phyloP scores from a whole-genome alignment of 2,797 vertebrate genomes.

The Coregonus ussuriensis region DNA sequence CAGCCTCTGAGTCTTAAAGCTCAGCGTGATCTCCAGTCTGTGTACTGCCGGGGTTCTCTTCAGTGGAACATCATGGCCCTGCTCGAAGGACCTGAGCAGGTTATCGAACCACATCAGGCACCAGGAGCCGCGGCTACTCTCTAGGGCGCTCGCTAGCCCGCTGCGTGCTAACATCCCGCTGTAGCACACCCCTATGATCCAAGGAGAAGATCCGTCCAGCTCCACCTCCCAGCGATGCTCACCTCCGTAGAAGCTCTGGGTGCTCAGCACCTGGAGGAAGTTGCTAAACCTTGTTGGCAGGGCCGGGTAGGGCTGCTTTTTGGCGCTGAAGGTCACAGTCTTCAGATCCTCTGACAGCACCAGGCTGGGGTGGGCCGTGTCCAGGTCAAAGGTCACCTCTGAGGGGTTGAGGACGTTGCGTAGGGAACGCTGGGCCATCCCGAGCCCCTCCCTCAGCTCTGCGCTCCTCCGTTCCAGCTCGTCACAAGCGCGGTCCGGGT shows the following conservation, averaged over 20 bases:
- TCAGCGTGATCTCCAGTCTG: conserved; percentile 71
- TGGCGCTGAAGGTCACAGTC: conserved; percentile 64
- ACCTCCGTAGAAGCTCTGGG: conserved; percentile 73
- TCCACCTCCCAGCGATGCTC: conserved; percentile 74
- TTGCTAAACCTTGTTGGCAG: conserved; percentile 68
- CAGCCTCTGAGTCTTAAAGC: conserved; percentile 67
- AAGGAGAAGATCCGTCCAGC: conserved; percentile 66
- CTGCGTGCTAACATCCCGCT: conserved; percentile 53
- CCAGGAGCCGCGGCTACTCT: conserved; percentile 74
- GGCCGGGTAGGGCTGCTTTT: conserved; percentile 62
- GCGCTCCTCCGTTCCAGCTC: conserved; percentile 63
- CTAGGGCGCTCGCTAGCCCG: conserved; percentile 72
- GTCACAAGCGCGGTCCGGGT: conserved; percentile 42
- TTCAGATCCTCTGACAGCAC: conserved; percentile 75
- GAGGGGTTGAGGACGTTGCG: conserved; percentile 72
- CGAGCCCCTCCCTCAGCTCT: conserved; percentile 59
- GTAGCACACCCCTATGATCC: conserved; percentile 75
- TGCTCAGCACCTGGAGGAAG: conserved; percentile 75
- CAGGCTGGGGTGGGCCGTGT: conserved; percentile 74
- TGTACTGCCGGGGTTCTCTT: conserved; percentile 67
- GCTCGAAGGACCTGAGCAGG: conserved; percentile 72
- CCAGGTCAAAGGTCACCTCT: conserved; percentile 75
- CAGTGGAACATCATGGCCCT: conserved; percentile 59
- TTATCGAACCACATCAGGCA: conserved; percentile 80
- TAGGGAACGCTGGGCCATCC: conserved; percentile 65